Evolutionary conservation across 2,113 vertebrate species (phyloP).

Genomic region (Anthoscopus minutus): DNA sequence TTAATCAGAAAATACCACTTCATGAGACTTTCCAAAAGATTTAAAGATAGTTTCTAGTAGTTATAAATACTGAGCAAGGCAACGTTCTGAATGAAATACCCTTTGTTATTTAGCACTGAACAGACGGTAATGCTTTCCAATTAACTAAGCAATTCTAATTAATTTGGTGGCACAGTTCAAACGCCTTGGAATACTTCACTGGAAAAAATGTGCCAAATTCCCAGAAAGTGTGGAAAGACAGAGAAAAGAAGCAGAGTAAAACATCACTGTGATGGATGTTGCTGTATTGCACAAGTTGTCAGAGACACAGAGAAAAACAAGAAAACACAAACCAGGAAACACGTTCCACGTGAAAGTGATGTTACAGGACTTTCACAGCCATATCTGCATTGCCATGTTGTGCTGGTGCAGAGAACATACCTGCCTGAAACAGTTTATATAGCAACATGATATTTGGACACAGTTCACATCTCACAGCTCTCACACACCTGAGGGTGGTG

Average conservation of each 20-base stretch:
- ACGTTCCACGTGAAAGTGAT: fast-evolving
- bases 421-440: not conserved
- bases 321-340: not conserved
- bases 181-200: not conserved
- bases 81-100: not conserved
- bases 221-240: not conserved
- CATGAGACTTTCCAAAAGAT: not conserved
- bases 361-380: not conserved
- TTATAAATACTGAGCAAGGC: not conserved
- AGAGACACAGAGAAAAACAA: not conserved
- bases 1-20: not conserved
- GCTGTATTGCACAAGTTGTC: not conserved
- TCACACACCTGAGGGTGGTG: not conserved
- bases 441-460: not conserved
- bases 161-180: not conserved
- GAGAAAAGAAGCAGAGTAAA: not conserved
- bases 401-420: not conserved
- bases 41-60: not conserved
- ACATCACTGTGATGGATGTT: no score
- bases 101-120: not conserved
- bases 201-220: not conserved
- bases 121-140: not conserved
- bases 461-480: not conserved
- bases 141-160: not conserved
- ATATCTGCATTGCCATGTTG: not conserved